These are phyloP conservation scores for Sinella curviseta DNA, from an alignment of 1,140 invertebrate genomes.

Conservation along the genomic window DNA sequence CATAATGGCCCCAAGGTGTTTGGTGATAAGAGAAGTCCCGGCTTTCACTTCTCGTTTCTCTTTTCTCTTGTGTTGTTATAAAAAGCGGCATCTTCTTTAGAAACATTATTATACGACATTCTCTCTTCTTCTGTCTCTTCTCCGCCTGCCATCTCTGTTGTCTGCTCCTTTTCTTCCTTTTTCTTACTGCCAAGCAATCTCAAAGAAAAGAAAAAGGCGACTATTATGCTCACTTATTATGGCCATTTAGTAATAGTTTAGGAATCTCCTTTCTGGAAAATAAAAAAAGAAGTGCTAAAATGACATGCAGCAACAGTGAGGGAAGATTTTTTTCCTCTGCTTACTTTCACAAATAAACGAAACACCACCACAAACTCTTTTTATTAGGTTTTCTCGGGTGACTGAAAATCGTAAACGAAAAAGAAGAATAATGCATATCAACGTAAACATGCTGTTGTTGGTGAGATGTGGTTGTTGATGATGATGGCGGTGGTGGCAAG, in stretches of 20 bases:
- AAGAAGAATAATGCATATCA: background rate
- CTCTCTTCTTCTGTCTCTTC: background rate
- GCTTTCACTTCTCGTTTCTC: constrained; percentile 18
- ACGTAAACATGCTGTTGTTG: background rate
- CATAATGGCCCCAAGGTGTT: constrained; percentile 50
- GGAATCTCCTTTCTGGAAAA: constrained; percentile 3
- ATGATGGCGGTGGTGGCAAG: background rate
- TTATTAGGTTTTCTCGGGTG: too few species aligned
- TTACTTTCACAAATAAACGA: background rate
- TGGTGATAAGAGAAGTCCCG: constrained; percentile 44
- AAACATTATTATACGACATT: constrained; percentile 10
- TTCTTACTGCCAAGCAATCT: background rate
- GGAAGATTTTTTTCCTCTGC: background rate
- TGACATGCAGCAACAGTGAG: background rate
- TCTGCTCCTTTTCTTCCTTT: background rate
- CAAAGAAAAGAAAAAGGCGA: background rate
- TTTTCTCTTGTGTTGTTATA: constrained; percentile 21
- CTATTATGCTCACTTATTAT: constrained; percentile 23
- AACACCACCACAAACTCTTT: too few species aligned
- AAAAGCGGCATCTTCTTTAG: constrained; percentile 18
- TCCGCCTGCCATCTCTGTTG: background rate
- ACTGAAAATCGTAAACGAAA: background rate
- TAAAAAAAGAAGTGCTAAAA: background rate
- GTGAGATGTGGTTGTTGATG: background rate
- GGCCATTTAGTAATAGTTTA: constrained; percentile 13